These are phyloP conservation scores for Sciurus carolinensis DNA, from an alignment of 2,797 vertebrate genomes.

Conservation along the genomic window DNA sequence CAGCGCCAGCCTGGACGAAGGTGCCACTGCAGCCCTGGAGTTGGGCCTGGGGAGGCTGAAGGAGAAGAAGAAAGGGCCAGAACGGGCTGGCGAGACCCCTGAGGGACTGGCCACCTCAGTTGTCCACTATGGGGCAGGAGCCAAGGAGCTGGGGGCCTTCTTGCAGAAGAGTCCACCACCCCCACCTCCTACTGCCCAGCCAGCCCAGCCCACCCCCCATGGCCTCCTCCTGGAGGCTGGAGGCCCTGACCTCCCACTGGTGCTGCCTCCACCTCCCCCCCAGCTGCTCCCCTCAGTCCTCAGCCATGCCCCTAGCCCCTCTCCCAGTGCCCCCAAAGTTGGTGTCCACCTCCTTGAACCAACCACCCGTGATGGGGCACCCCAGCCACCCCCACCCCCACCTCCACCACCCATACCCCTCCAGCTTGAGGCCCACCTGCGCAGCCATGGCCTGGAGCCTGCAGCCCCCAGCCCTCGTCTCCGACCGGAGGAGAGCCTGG, in stretches of 20 bases:
- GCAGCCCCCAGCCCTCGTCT: slow-evolving; percentile 79
- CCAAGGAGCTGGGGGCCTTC: slow-evolving; percentile 90
- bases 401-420: slow-evolving; percentile 84
- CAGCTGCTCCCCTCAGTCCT: slow-evolving; percentile 94
- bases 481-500: slow-evolving; percentile 82
- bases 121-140: slow-evolving; percentile 91
- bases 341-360: slow-evolving; percentile 91
- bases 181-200: slow-evolving; percentile 91
- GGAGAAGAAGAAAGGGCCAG: slow-evolving; percentile 89
- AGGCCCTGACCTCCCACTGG: slow-evolving; percentile 92
- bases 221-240: slow-evolving; percentile 90
- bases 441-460: slow-evolving; percentile 86
- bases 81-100: slow-evolving; percentile 90
- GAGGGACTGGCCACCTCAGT: slow-evolving; percentile 95
- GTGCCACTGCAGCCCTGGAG: slow-evolving; percentile 93
- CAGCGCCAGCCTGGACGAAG: slow-evolving; percentile 94
- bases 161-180: slow-evolving; percentile 94
- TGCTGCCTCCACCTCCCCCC: slow-evolving; percentile 89
- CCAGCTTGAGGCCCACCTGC: slow-evolving; percentile 87
- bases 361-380: slow-evolving; percentile 91
- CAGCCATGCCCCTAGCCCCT: slow-evolving; percentile 92
- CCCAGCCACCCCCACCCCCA: slow-evolving; percentile 92
- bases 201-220: slow-evolving; percentile 81
- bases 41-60: slow-evolving; percentile 95
- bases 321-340: slow-evolving; percentile 84